These are phyloP conservation scores for Corvus hawaiiensis DNA, from an alignment of 2,113 vertebrate genomes.

Conservation along the genomic window DNA sequence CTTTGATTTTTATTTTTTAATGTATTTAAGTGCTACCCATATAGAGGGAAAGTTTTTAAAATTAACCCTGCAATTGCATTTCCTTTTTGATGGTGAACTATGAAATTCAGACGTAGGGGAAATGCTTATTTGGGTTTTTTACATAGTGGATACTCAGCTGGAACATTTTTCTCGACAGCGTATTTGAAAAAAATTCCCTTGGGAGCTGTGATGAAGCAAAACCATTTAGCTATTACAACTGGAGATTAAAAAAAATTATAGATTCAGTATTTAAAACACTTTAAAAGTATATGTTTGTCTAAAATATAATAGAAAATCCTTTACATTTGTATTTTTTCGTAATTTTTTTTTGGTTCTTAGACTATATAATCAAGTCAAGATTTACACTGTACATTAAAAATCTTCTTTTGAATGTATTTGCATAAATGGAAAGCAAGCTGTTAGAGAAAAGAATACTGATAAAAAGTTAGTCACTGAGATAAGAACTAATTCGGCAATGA, in stretches of 20 bases:
- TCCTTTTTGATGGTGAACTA: neutral
- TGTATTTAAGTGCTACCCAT: slow-evolving; percentile 65
- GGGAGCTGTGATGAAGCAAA: slow-evolving; percentile 46
- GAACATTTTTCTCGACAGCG: slow-evolving; percentile 32
- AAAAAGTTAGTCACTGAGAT: slow-evolving; percentile 49
- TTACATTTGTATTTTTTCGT: slow-evolving; percentile 59
- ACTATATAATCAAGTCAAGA: slow-evolving; percentile 61
- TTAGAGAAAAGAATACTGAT: slow-evolving; percentile 61
- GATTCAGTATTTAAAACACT: slow-evolving; percentile 74
- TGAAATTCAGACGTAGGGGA: slow-evolving; percentile 28
- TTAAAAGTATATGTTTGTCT: slow-evolving; percentile 70
- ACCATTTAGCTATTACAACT: slow-evolving; percentile 40
- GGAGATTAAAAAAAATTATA: slow-evolving; percentile 59
- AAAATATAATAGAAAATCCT: slow-evolving; percentile 78
- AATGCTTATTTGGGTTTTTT: slow-evolving; percentile 23
- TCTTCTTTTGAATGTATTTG: slow-evolving; percentile 56
- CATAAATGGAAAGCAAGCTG: slow-evolving; percentile 53
- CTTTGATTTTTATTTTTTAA: slow-evolving; percentile 49
- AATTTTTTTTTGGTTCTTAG: slow-evolving; percentile 67
- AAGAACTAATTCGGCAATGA: slow-evolving; percentile 57
- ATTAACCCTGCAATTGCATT: slow-evolving; percentile 33
- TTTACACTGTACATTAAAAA: slow-evolving; percentile 64
- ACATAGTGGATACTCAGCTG: slow-evolving; percentile 36
- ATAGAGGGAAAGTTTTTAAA: slow-evolving; percentile 34
- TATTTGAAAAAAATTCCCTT: slow-evolving; percentile 55